A percentile compares a stretch with the other conserved stretches of the same genome.
Conservation (phyloP, 2,888 invertebrate species). For the Salticus scenicus region DNA sequence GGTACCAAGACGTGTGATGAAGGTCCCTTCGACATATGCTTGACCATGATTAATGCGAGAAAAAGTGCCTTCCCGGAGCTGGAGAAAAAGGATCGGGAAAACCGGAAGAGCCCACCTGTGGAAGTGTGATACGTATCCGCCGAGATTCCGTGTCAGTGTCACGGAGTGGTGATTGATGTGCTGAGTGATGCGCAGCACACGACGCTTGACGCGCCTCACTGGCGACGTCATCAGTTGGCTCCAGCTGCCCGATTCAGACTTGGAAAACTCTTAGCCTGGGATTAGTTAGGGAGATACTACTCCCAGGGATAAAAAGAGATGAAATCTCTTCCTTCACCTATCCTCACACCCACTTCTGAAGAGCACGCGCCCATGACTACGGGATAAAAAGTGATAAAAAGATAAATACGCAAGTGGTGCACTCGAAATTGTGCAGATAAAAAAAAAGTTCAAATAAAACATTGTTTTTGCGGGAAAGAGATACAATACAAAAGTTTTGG, state of each 20-base stretch:
- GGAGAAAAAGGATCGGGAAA: constrained; percentile 48
- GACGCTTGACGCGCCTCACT: constrained; percentile 62
- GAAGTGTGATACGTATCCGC: constrained; percentile 70
- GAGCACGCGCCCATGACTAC: constrained; percentile 23
- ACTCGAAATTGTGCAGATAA: constrained; percentile 41
- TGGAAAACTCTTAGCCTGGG: constrained; percentile 47
- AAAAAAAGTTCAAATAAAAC: constrained; percentile 30
- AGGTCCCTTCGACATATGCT: constrained; percentile 68
- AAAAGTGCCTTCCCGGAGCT: constrained; percentile 64
- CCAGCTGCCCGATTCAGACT: constrained; percentile 38
- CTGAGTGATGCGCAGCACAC: constrained; percentile 30
- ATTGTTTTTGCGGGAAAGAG: neutral
- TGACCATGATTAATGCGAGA: constrained; percentile 70
- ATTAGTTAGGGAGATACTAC: constrained; percentile 63
- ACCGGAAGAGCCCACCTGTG: constrained; percentile 71
- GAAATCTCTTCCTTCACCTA: constrained; percentile 29
- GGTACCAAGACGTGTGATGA: constrained; percentile 47
- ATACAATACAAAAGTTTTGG: neutral
- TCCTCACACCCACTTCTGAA: neutral
- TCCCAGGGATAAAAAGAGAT: constrained; percentile 62
- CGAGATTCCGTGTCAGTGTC: constrained; percentile 69
- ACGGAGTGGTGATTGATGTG: constrained; percentile 57
- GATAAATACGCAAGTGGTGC: constrained; percentile 45
- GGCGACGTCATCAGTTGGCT: constrained; percentile 67
- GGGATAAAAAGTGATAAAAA: constrained; percentile 65